These are phyloP conservation scores for Lithophane ornitopus DNA, from an alignment of 2,888 invertebrate species.

Conservation along the genomic window DNA sequence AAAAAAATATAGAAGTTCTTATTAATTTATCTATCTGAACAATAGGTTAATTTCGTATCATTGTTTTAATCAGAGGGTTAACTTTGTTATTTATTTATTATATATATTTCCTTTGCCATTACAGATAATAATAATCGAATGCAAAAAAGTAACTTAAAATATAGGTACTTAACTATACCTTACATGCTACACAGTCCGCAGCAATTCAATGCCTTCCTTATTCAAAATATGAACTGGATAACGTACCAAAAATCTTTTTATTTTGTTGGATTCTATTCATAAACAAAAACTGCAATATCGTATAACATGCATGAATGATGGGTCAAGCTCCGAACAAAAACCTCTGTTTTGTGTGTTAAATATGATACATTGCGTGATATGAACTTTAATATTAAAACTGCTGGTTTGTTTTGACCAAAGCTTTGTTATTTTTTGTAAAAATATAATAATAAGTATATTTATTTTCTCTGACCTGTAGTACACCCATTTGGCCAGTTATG, in stretches of 20 bases:
- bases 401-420: conserved; percentile 2
- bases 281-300: conserved; percentile 52
- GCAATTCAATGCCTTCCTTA: not conserved
- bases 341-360: conserved; percentile 19
- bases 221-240: not conserved
- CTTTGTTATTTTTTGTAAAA: conserved; percentile 13
- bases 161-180: no score
- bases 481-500: no score
- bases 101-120: no score
- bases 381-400: conserved; percentile 40
- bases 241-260: not conserved
- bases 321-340: conserved; percentile 18
- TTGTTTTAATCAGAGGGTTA: not conserved
- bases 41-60: not conserved
- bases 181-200: no score
- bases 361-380: conserved; percentile 37
- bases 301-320: conserved; percentile 50
- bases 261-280: conserved; percentile 39
- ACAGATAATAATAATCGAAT: no score
- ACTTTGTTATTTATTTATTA: no score
- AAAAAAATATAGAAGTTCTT: no score
- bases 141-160: no score
- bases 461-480: no score
- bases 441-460: no score
- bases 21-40: not conserved